Evolutionary conservation across 2,113 vertebrate genomes (phyloP).

Genomic region (rabbit (Oryctolagus cuniculus)): DNA sequence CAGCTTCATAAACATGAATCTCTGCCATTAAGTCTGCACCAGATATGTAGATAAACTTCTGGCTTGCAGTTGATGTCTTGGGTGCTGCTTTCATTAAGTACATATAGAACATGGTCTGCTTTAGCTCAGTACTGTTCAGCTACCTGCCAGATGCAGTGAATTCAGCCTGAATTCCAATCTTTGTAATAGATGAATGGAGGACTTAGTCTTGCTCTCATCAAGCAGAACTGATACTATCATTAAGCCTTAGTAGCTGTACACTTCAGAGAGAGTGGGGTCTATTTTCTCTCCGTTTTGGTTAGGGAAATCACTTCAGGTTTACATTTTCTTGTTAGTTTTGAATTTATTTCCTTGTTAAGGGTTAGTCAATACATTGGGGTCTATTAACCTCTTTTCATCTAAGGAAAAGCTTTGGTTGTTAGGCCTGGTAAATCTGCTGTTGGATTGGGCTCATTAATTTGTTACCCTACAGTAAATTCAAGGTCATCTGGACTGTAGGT

Average conservation of each 20-base stretch:
- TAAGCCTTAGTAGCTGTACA: constrained; percentile 83
- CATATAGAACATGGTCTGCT: constrained; percentile 78
- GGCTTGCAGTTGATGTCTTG: constrained; percentile 28
- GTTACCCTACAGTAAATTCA: constrained; percentile 60
- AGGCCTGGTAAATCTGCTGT: constrained; percentile 61
- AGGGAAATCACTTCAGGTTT: constrained; percentile 78
- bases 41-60: constrained; percentile 46
- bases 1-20: constrained; percentile 54
- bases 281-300: constrained; percentile 76
- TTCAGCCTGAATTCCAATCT: constrained; percentile 85
- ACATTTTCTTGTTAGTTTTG: constrained; percentile 76
- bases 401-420: constrained; percentile 65
- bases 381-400: constrained; percentile 68
- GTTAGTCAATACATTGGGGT: constrained; percentile 72
- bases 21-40: background rate
- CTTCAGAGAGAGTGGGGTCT: constrained; percentile 74
- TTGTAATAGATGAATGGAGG: constrained; percentile 83
- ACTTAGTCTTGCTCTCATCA: constrained; percentile 83
- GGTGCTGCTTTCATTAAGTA: constrained; percentile 82
- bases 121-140: constrained; percentile 83
- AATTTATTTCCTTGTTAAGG: constrained; percentile 82
- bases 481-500: constrained; percentile 50
- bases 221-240: constrained; percentile 84
- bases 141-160: constrained; percentile 83
- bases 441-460: constrained; percentile 49